Evolutionary conservation across 2,888 invertebrate genomes (phyloP), one percentile per base, ranked within the genome.

Genomic region (Mesorhabditis spiculigera): DNA sequence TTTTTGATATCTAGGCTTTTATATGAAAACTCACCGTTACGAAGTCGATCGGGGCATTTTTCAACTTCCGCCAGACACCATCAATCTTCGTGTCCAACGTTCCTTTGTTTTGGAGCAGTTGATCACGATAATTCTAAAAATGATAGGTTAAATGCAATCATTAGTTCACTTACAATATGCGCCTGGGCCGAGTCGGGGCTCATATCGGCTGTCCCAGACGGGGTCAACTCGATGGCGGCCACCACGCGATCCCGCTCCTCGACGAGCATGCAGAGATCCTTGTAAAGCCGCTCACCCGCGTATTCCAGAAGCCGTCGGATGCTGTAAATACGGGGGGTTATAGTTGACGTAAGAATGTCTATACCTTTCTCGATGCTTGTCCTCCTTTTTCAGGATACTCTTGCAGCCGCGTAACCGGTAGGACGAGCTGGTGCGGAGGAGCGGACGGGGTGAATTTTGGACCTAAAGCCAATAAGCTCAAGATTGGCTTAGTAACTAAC

Each of bases 71-170:
- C 74, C 77, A 75, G 43, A 71, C 64, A 64, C 75, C 72, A 13
- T 76, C 75, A 45, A 78, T 78, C 8, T 72, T 68, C 13, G 67
- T 66, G 50, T 78, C 78, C 8, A 78, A 65, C 45, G 65, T 70
- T 10, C 71, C 73, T 44, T 78, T 78, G 63, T 78, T 78, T 41
- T 76, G 67, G 42, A 71, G 71, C 43, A 78, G 68, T 66, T 70
- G 61, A 1, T 74, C 72, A 28, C 76, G 75, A 61, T 78, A 78
- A 10, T 69, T 69, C 76, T 78, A 69, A 58, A 77, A 75, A 58
- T 8, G 50, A 62, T 63, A 58, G 45, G 5, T 68, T 5, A 5
- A 65, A 65, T 43, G 4, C 43, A 41, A 62, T 6, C 66, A 43
- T 44, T 10, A n/a, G 8, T 66, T 42, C 45, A 66, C 13, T 13